These are phyloP conservation scores for Holotrichia oblita DNA, from an alignment of 1,140 invertebrate genomes.

Conservation along the genomic window DNA sequence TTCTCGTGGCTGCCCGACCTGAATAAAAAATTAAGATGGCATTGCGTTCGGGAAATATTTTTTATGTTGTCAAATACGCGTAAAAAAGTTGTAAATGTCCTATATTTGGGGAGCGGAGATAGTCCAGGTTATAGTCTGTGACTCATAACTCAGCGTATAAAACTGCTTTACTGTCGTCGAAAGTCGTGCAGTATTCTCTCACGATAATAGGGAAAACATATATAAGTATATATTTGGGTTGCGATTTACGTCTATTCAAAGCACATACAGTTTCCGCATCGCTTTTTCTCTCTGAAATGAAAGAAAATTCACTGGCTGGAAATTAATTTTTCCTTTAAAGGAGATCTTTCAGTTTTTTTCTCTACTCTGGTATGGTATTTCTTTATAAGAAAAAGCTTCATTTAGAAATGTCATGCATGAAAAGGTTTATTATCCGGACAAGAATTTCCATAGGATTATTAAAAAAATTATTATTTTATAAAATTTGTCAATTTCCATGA, in stretches of 20 bases:
- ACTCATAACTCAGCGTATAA: slow-evolving; percentile 12
- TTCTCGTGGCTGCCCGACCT: not conserved
- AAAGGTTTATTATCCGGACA: too few relatives aligned
- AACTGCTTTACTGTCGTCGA: slow-evolving; percentile 5
- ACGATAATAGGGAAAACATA: not conserved
- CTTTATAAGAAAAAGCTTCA: too few relatives aligned
- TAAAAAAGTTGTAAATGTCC: not conserved
- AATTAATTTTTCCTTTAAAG: not conserved
- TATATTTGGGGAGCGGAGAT: not conserved
- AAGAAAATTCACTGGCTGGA: not conserved
- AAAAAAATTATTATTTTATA: too few relatives aligned
- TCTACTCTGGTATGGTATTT: too few relatives aligned
- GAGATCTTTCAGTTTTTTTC: too few relatives aligned
- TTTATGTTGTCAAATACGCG: slow-evolving; percentile 12
- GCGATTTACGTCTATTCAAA: not conserved
- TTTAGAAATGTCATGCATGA: too few relatives aligned
- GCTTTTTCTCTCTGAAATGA: not conserved
- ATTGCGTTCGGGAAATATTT: slow-evolving; percentile 8
- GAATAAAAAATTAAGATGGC: slow-evolving; percentile 2
- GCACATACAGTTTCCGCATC: not conserved
- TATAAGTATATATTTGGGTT: slow-evolving; percentile 1
- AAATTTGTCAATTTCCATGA: too few relatives aligned
- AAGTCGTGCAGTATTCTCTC: not conserved
- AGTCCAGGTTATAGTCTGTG: not conserved
- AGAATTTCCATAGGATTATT: too few relatives aligned